A percentile compares a stretch with the other conserved stretches of the same genome.
Conservation (phyloP, 2,888 invertebrate species). For the Pyrrhosoma nymphula region DNA sequence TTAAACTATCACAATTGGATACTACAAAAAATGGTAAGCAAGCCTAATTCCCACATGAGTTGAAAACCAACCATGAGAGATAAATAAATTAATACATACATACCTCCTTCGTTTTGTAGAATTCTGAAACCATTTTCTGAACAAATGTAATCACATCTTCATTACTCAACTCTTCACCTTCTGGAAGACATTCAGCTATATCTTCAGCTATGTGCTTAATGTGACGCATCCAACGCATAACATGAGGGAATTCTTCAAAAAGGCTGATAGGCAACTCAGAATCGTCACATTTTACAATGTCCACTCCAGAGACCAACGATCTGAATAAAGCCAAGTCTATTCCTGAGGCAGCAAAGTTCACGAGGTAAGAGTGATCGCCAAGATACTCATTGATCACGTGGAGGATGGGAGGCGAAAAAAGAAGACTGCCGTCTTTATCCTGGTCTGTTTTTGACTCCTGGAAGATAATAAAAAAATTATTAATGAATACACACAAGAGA, state of each 20-base stretch:
- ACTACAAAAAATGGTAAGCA: too few relatives aligned
- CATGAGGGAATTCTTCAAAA: slow-evolving; percentile 6
- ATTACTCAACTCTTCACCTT: neutral
- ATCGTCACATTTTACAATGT: neutral
- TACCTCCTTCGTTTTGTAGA: neutral
- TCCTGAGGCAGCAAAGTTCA: neutral
- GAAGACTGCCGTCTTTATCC: neutral
- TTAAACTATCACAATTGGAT: too few relatives aligned
- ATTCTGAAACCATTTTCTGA: slow-evolving; percentile 30
- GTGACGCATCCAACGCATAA: slow-evolving; percentile 42
- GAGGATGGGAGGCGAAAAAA: slow-evolving; percentile 36
- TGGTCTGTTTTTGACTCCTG: neutral
- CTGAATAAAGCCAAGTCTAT: slow-evolving; percentile 34
- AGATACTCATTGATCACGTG: slow-evolving; percentile 41
- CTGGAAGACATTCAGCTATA: neutral
- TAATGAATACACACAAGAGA: neutral
- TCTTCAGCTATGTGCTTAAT: slow-evolving; percentile 15
- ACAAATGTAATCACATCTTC: slow-evolving; percentile 40
- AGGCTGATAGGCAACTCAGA: neutral
- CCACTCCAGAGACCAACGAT: neutral
- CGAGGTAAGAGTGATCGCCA: slow-evolving; percentile 30
- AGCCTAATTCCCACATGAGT: too few relatives aligned
- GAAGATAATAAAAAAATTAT: neutral
- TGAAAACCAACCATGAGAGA: too few relatives aligned
- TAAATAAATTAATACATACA: too few relatives aligned